phyloP scores from a whole-genome alignment of 2,888 invertebrate species.

The Saturnia japonica region DNA sequence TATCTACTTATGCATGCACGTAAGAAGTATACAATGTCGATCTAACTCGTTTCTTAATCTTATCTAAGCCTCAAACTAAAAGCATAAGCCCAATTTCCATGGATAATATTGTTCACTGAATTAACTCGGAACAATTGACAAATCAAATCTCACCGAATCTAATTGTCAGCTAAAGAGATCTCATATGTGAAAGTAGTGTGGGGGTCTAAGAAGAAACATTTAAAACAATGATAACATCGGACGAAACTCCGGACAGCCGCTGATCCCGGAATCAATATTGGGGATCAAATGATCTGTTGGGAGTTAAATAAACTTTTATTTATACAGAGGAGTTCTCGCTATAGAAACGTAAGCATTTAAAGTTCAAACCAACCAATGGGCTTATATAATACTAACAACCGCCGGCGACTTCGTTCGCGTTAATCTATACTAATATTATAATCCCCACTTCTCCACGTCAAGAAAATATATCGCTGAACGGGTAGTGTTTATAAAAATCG shows the following conservation, averaged over 20 bases:
- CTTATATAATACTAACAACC: too few relatives aligned
- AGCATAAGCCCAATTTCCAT: too few relatives aligned
- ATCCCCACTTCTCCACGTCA: too few relatives aligned
- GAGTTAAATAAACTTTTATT: constrained; percentile 36
- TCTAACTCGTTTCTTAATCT: too few relatives aligned
- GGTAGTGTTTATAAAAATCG: too few relatives aligned
- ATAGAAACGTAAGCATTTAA: constrained; percentile 20
- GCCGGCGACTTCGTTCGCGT: too few relatives aligned
- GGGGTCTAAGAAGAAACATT: constrained; percentile 48
- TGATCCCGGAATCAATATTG: constrained; percentile 75
- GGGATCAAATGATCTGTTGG: constrained; percentile 61
- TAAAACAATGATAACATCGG: constrained; percentile 74
- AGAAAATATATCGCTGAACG: too few relatives aligned
- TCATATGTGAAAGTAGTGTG: constrained; percentile 35
- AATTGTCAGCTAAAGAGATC: constrained; percentile 41
- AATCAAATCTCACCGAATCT: constrained; percentile 43
- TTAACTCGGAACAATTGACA: neutral
- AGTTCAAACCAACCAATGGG: too few relatives aligned
- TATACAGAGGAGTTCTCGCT: constrained; percentile 35
- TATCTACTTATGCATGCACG: too few relatives aligned
- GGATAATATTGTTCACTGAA: neutral
- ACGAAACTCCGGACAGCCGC: constrained; percentile 42
- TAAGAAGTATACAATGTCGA: too few relatives aligned
- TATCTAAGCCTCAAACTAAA: too few relatives aligned
- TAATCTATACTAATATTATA: too few relatives aligned